phyloP scores from a whole-genome alignment of 2,888 invertebrate genomes.

The Nasonovia ribisnigri region DNA sequence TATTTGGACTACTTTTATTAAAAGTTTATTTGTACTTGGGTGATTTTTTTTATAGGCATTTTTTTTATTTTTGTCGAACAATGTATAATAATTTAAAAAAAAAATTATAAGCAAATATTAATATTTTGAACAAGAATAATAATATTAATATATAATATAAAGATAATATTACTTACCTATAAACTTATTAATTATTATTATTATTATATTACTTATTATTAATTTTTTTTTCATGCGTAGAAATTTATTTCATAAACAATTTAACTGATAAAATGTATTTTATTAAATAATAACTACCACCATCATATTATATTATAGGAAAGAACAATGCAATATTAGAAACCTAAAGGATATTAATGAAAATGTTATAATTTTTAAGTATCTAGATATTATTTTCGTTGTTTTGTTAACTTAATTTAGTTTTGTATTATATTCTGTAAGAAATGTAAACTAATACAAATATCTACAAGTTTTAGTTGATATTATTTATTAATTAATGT shows the following conservation, averaged over 20 bases:
- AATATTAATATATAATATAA: background rate
- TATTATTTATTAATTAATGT: background rate
- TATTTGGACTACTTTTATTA: background rate
- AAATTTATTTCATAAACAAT: no score
- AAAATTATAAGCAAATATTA: background rate
- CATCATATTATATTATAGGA: background rate
- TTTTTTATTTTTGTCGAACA: no score
- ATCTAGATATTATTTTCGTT: background rate
- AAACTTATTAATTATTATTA: no score
- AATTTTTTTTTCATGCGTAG: no score
- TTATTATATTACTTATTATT: no score
- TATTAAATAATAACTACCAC: background rate
- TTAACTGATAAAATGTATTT: background rate
- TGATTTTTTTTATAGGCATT: background rate
- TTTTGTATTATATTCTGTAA: background rate
- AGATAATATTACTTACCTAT: no score
- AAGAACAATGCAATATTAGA: background rate
- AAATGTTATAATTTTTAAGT: background rate
- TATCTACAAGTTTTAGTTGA: background rate
- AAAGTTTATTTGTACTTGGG: background rate
- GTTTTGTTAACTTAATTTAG: background rate
- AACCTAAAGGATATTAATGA: background rate
- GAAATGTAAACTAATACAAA: background rate
- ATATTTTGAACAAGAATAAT: background rate
- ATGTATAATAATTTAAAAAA: background rate